Base-by-base conservation (phyloP, 2,113 vertebrate genomes). In the Fukomys damarensis region DNA sequence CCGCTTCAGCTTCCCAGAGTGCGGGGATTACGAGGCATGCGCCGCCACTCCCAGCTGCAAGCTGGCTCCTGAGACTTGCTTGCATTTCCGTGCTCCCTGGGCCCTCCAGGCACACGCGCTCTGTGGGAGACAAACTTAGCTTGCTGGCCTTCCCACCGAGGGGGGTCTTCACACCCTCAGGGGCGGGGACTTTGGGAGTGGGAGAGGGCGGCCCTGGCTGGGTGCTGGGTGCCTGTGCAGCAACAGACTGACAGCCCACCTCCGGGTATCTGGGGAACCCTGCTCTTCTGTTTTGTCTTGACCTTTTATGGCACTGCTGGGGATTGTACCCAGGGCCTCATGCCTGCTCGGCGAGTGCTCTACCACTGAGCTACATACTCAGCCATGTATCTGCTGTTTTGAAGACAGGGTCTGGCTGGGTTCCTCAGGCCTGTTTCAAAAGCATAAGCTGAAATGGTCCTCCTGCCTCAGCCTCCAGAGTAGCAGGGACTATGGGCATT, bases 31-130 rank as follows among this genome's bases (percentile, higher is more conserved):
- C 43, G 32, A 14, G 66, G 28, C 6, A 4, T 52, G 46, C 12
- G 3, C 74, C 26, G 1, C 38, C 11, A 43, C 22, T 43, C 41
- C 63, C 41, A 35, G 70, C 11, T 43, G 76, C 3, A 28, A 52
- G 28, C 12, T 7, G n/a, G 26, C 3, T 20, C 4, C 20, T 1
- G 26, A 54, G n/a, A n/a, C n/a, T n/a, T 11, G 13, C 20, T 16
- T 9, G 43, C 11, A 12, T 35, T 61, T 32, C 7, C 1, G 0
- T 19, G 38, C 5, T 3, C 46, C 17, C 66, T 68, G 66, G 32
- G 2, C 19, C 35, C 16, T 4, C 6, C 14, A 24, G 63, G 63
- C 14, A 0, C 0, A 2, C 0, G 3, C 22, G 19, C 9, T 1
- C 38, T 43, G 1, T 26, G 1, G 24, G 22, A 30, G n/a, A n/a